These are phyloP conservation scores for Palythoa grandis DNA, from an alignment of 92 coral and sea anemone species.

Conservation along the genomic window DNA sequence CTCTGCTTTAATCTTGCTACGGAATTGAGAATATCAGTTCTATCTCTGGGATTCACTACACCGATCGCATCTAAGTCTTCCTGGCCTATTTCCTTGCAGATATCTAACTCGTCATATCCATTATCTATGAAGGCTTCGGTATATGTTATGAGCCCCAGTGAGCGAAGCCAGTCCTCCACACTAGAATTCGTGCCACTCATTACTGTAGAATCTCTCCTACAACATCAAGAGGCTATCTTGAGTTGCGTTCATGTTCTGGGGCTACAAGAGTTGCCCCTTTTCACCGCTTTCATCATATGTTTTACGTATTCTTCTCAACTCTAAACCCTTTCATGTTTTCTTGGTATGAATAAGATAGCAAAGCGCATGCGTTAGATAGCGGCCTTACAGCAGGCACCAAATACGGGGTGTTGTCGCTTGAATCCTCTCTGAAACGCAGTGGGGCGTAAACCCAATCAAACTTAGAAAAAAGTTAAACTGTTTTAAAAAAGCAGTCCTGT, in stretches of 20 bases:
- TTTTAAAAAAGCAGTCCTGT: background rate
- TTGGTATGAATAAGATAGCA: background rate
- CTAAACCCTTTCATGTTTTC: slow-evolving; percentile 15
- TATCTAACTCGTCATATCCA: slow-evolving; percentile 98
- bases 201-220: slow-evolving; percentile 9
- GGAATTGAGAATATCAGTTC: slow-evolving; percentile 89
- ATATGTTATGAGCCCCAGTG: slow-evolving; percentile 88
- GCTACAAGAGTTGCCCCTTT: slow-evolving; percentile 25
- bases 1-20: slow-evolving; percentile 78
- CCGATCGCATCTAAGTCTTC: slow-evolving; percentile 99
- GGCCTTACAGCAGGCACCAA: slow-evolving; percentile 45
- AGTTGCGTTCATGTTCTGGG: slow-evolving; percentile 41
- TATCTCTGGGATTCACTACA: slow-evolving; percentile 83
- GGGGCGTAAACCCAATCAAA: slow-evolving; percentile 8
- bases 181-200: slow-evolving; percentile 20
- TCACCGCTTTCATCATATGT: slow-evolving; percentile 15
- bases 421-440: slow-evolving; percentile 9
- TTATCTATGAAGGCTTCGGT: slow-evolving; percentile 96
- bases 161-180: slow-evolving; percentile 99
- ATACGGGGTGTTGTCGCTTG: slow-evolving; percentile 1
- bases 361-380: slow-evolving; percentile 45
- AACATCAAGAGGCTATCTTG: slow-evolving; percentile 32
- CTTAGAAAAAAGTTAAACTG: background rate
- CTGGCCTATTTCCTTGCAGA: slow-evolving; percentile 96
- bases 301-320: background rate